Evolutionary conservation across 2,888 invertebrate species (phyloP).

Genomic region (Aleiodes testaceus): DNA sequence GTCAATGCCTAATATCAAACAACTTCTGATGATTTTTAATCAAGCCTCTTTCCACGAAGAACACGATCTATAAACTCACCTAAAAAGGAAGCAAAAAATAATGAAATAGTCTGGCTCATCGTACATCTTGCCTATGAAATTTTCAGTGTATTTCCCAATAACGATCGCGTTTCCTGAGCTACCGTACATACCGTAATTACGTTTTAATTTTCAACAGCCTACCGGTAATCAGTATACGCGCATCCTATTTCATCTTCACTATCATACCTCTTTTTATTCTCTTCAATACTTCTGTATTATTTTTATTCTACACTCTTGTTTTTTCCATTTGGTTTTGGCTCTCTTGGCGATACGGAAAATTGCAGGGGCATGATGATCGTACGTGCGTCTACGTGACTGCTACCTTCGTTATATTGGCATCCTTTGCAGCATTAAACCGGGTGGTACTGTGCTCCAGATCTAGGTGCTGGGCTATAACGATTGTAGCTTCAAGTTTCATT

Average conservation of each 20-base stretch:
- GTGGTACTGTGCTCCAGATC: conserved; percentile 24
- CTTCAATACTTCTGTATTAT: conserved; percentile 23
- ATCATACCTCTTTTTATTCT: background rate
- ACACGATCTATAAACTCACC: background rate
- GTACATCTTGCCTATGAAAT: conserved; percentile 49
- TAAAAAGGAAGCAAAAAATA: background rate
- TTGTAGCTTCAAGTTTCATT: conserved; percentile 17
- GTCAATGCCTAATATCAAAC: conserved; percentile 23
- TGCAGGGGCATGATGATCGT: conserved; percentile 42
- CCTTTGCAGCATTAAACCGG: conserved; percentile 19
- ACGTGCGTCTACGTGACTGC: conserved; percentile 35
- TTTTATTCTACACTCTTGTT: conserved; percentile 31
- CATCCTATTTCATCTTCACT: conserved; percentile 7
- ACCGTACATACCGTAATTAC: conserved; percentile 55
- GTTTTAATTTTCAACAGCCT: conserved; percentile 55
- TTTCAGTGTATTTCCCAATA: conserved; percentile 58
- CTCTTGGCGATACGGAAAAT: conserved; percentile 49
- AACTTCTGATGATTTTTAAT: conserved; percentile 18
- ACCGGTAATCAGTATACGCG: conserved; percentile 41
- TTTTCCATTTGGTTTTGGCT: conserved; percentile 36
- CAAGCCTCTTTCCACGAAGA: conserved; percentile 6
- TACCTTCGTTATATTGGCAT: conserved; percentile 34
- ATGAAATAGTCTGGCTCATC: conserved; percentile 8
- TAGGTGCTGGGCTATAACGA: conserved; percentile 6
- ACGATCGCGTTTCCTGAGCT: conserved; percentile 53